phyloP scores from a whole-genome alignment of 2,797 vertebrate species.

The Rhadinocentrus ornatus region DNA sequence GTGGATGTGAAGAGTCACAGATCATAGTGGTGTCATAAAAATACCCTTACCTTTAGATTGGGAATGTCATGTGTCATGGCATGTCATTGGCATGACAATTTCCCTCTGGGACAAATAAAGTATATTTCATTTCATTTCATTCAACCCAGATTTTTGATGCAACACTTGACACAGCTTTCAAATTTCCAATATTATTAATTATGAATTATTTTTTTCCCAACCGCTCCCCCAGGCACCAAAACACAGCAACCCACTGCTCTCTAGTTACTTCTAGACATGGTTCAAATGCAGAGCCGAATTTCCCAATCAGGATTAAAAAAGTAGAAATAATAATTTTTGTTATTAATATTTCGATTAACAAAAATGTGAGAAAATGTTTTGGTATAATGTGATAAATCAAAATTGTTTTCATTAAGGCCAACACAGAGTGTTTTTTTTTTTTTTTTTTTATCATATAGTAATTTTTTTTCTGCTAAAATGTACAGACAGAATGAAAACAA shows the following conservation, averaged over 20 bases:
- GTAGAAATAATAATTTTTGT: too few relatives aligned
- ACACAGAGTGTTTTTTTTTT: too few relatives aligned
- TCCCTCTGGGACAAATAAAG: too few relatives aligned
- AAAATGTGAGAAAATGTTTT: background rate
- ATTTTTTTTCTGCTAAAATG: conserved; percentile 16
- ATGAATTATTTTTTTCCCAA: background rate
- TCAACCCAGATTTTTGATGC: background rate
- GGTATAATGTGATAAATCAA: background rate
- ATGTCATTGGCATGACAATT: background rate
- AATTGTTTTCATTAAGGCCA: background rate
- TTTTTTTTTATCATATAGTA: too few relatives aligned
- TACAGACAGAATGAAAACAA: background rate
- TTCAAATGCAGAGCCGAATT: too few relatives aligned
- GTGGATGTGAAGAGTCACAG: conserved; percentile 20
- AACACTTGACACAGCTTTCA: background rate
- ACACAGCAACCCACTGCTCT: too few relatives aligned
- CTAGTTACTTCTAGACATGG: too few relatives aligned
- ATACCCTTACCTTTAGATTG: conserved; percentile 1
- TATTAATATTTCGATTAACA: background rate
- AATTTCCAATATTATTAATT: background rate
- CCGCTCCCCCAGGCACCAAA: too few relatives aligned
- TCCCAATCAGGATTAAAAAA: too few relatives aligned
- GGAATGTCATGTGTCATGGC: background rate
- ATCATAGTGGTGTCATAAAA: conserved; percentile 22
- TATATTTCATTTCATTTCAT: too few relatives aligned